A percentile compares a stretch with the other conserved stretches of the same genome.
phyloP scores from a whole-genome alignment of 2,113 vertebrate species.

The Scolopax mira region DNA sequence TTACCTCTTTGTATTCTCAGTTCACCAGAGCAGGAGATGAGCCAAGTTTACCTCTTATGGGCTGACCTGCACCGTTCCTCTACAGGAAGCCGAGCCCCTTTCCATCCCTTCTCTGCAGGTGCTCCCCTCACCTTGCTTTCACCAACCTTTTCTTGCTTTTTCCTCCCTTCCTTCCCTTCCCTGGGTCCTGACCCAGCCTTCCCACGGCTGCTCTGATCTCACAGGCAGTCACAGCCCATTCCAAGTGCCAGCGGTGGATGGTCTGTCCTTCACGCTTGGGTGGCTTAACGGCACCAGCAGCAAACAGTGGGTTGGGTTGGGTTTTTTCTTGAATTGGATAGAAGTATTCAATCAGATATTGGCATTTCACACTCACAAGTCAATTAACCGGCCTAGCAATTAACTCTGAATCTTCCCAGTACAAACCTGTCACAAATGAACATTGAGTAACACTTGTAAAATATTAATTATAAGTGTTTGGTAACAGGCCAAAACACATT shows the following conservation, averaged over 20 bases:
- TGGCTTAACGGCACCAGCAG: neutral
- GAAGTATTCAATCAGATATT: neutral
- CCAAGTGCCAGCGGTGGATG: neutral
- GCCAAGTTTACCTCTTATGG: neutral
- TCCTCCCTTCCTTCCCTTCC: neutral
- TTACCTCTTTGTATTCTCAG: neutral
- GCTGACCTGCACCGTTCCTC: neutral
- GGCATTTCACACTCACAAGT: neutral
- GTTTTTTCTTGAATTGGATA: neutral
- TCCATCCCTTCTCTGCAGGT: neutral
- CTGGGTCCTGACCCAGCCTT: neutral
- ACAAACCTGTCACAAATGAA: neutral
- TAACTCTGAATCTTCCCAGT: neutral
- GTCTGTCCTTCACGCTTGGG: neutral
- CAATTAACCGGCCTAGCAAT: slow-evolving; percentile 14
- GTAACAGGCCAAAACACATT: neutral
- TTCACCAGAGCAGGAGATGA: neutral
- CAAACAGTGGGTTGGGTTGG: neutral
- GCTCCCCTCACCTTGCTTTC: neutral
- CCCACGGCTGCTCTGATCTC: neutral
- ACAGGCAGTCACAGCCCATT: neutral
- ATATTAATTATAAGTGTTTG: slow-evolving; percentile 1
- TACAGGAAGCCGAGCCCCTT: neutral
- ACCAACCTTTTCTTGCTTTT: neutral
- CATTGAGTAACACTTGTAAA: neutral